Evolutionary conservation across 2,113 vertebrate species (phyloP).

Genomic region (Pangasianodon gigas): DNA sequence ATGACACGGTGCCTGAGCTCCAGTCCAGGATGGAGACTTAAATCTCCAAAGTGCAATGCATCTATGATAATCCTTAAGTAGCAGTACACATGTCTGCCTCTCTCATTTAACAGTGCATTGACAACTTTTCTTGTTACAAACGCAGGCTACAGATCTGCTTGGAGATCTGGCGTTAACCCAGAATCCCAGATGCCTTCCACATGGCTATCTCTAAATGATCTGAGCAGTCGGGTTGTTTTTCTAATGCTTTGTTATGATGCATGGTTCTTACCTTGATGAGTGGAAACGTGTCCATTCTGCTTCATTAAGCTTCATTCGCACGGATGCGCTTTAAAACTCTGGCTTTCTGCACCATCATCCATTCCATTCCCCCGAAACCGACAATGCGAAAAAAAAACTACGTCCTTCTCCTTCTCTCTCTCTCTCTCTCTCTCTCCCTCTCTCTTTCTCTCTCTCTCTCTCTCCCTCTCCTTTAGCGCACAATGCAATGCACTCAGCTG

Average conservation of each 20-base stretch:
- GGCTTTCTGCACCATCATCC: conserved; percentile 44
- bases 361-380: conserved; percentile 32
- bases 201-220: background rate
- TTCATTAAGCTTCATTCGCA: conserved; percentile 22
- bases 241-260: background rate
- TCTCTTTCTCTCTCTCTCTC: background rate
- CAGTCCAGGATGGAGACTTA: background rate
- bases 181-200: background rate
- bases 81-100: background rate
- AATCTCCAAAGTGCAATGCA: conserved; percentile 1
- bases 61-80: background rate
- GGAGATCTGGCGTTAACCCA: background rate
- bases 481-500: background rate
- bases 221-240: background rate
- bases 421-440: background rate
- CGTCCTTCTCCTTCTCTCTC: conserved; percentile 14
- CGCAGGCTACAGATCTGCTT: background rate
- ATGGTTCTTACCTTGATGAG: conserved; percentile 52
- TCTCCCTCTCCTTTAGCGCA: conserved; percentile 1
- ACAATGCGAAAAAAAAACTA: conserved; percentile 2
- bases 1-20: too few relatives aligned
- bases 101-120: background rate
- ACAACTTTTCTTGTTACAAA: conserved; percentile 17
- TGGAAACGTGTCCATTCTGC: conserved; percentile 49
- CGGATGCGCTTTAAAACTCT: conserved; percentile 37